Percentiles rank a stretch among this genome's conserved stretches.
phyloP scores from a whole-genome alignment of 2,113 vertebrate genomes.

The Phyllostomus hastatus region DNA sequence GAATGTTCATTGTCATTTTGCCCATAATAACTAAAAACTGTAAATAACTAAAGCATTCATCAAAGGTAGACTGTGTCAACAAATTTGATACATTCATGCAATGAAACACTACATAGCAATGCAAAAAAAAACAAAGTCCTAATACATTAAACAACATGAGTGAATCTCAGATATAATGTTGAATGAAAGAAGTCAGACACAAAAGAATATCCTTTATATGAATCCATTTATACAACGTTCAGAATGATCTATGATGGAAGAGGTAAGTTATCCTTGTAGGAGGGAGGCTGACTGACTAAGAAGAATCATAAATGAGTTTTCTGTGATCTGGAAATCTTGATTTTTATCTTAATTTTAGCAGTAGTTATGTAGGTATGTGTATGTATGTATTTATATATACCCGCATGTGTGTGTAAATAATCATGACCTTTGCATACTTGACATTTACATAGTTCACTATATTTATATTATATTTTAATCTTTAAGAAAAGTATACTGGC shows the following conservation, averaged over 20 bases:
- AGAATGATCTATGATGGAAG: neutral
- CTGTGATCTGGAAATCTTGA: neutral
- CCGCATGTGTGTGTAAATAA: neutral
- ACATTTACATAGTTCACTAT: neutral
- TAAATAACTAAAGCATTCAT: neutral
- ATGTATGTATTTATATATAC: neutral
- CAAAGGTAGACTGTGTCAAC: neutral
- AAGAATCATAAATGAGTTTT: neutral
- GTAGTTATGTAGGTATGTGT: neutral
- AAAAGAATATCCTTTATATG: neutral
- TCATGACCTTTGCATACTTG: neutral
- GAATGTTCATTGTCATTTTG: neutral
- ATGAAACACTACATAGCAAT: neutral
- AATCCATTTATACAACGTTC: neutral
- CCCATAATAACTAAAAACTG: neutral
- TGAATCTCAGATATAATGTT: neutral
- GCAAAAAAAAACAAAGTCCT: neutral
- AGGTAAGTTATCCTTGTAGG: neutral
- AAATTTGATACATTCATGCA: neutral
- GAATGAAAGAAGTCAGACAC: neutral
- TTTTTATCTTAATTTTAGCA: constrained; percentile 29
- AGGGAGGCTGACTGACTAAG: neutral
- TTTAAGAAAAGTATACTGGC: neutral
- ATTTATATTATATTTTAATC: neutral
- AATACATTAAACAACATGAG: neutral